phyloP scores from a whole-genome alignment of 2,888 invertebrate species.

The Tetrapedia diversipes region DNA sequence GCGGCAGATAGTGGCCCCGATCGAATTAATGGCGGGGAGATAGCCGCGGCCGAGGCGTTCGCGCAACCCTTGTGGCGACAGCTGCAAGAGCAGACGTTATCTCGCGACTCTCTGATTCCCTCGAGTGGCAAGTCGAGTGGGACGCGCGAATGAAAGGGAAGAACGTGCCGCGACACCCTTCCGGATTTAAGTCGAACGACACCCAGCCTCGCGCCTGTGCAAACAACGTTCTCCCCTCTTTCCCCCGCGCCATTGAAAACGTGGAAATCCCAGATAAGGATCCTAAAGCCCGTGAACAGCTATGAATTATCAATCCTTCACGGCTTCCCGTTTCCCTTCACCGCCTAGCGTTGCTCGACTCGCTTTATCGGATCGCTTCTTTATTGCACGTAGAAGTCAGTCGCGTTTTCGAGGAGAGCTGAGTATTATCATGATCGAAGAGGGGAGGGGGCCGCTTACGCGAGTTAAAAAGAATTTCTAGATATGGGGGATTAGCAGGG shows the following conservation, averaged over 20 bases:
- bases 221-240: slow-evolving; percentile 54
- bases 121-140: slow-evolving; percentile 53
- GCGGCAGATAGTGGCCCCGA: slow-evolving; percentile 24
- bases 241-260: slow-evolving; percentile 54
- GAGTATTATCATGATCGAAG: no score
- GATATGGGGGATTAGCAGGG: not conserved
- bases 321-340: slow-evolving; percentile 20
- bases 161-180: slow-evolving; percentile 53
- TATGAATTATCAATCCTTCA: slow-evolving; percentile 60
- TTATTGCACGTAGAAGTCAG: no score
- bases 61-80: slow-evolving; percentile 55
- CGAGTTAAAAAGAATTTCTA: not conserved
- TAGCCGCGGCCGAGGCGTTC: slow-evolving; percentile 36
- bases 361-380: slow-evolving; percentile 21
- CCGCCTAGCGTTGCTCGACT: not conserved
- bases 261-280: slow-evolving; percentile 66
- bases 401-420: no score
- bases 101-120: slow-evolving; percentile 61
- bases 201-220: slow-evolving; percentile 45
- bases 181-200: slow-evolving; percentile 59
- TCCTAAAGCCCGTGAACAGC: slow-evolving; percentile 47
- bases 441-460: no score
- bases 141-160: slow-evolving; percentile 44
- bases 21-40: slow-evolving; percentile 57
- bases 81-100: slow-evolving; percentile 59